Base-by-base conservation (phyloP, 2,888 invertebrate genomes). In the Temnothorax unifasciatus region DNA sequence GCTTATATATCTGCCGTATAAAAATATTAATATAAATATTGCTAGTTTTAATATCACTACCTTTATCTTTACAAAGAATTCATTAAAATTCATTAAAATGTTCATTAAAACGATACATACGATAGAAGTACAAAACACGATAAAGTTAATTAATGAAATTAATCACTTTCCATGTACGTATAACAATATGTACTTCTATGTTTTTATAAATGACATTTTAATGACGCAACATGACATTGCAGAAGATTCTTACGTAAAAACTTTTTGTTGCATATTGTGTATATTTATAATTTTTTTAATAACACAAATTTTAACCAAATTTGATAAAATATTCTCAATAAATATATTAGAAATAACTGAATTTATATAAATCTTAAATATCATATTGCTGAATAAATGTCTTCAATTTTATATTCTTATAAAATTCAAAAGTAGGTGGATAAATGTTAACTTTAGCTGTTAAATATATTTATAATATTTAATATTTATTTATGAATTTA, bases 181-280 rank as follows among this genome's bases (percentile, higher is more conserved):
- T 44, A 44, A 41, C 41, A 0, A 11, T 44, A 50, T 50, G 2
- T 52, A n/a, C n/a, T 52, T 52, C 4, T 25, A 11, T 54, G 11
- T 54, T 21, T 21, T 54, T 54, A 21, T 21, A 54, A 54, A 11
- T 21, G 11, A 54, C 21, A 21, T 54, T 54, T 54, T 21, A 59
- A 59, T 59, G 15, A 59, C 2, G 2, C 5, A 54, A n/a, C 15
- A 50, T 18, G 6, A 6, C 18, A 59, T 57, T 57, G n/a, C 15
- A 59, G 3, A 59, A 2, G 57, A 13, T 59, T 29, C n/a, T 59
- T 25, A 59, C 15, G 76, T 64, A 82, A 66, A 73, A 83, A 92
- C 91, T 89, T 91, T 85, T 87, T 85, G 87, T 83, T 57, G 21
- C 52, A 71, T 47, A 68, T 73, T 57, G 18, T 73, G n/a, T 69